Percentiles rank a stretch among this genome's conserved stretches.
These are phyloP conservation scores for Chaetodon auriga DNA, from an alignment of 2,113 vertebrate genomes.

Conservation along the genomic window DNA sequence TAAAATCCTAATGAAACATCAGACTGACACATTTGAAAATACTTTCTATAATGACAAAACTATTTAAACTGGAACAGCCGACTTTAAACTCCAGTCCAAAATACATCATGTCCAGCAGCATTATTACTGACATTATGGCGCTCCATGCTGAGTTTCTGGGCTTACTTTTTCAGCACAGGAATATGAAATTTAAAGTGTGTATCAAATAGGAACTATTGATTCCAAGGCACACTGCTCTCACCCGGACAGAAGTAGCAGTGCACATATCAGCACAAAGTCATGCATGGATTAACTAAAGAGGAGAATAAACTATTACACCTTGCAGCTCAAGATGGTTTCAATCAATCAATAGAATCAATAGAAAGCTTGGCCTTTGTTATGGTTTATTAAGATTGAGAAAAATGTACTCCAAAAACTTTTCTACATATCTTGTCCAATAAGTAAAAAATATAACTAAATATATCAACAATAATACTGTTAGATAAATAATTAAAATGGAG, in stretches of 20 bases:
- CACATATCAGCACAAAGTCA: conserved; percentile 11
- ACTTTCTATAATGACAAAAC: neutral
- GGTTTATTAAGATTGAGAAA: too few relatives aligned
- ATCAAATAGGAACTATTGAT: conserved; percentile 34
- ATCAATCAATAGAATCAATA: too few relatives aligned
- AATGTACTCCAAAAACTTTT: too few relatives aligned
- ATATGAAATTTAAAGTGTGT: neutral
- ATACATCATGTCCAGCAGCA: neutral
- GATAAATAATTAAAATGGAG: too few relatives aligned
- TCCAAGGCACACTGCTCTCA: neutral
- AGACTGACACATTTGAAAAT: neutral
- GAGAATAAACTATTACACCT: too few relatives aligned
- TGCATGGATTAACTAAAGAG: too few relatives aligned
- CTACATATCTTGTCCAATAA: too few relatives aligned
- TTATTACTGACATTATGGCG: neutral
- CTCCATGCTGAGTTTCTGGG: neutral
- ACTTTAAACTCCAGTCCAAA: neutral
- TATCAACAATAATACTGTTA: too few relatives aligned
- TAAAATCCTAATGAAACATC: neutral
- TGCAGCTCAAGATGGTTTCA: too few relatives aligned
- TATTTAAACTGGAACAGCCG: neutral
- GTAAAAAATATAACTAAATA: too few relatives aligned
- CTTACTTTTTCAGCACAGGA: neutral
- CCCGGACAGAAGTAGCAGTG: conserved; percentile 28
- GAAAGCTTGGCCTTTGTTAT: too few relatives aligned